Base-by-base conservation (phyloP, 2,888 invertebrate species). In the Callosobruchus maculatus region DNA sequence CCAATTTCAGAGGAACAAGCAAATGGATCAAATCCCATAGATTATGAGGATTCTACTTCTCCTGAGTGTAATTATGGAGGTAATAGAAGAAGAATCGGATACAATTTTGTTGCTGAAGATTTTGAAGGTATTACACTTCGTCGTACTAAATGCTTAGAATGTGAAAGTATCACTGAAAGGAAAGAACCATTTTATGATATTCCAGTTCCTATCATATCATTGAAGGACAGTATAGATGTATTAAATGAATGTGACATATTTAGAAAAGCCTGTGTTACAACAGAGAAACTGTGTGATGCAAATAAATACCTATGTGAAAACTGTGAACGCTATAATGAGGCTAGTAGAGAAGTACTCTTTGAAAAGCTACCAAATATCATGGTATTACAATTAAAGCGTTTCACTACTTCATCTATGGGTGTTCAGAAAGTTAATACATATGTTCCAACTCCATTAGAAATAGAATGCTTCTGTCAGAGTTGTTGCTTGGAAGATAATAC, bases 271-370 rank as follows among this genome's bases (percentile, higher is more conserved):
- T 94, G 95, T 82, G 94, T 95, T 77, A 95, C 94, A 73, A 94
- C 92, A 79, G 97, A 97, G 87, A 93, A 93, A 85, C 89, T 97
- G 76, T 91, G 93, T 72, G 96, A 94, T 81, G 93, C 94, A 83
- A 96, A 97, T 86, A 97, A 97, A 88, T 97, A 97, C 87, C 94
- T 94, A 90, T 97, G 97, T 88, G 95, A 94, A 80, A 91, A 92
- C 77, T 97, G 97, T 86, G 90, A 93, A 76, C 92, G 95, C 76
- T 94, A 95, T 86, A 96, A 96, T 85, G 97, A 97, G 88, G 97
- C 97, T 67, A 92, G 94, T 79, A 92, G 97, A 76, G 95, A 93
- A 78, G 94, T 96, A 66, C 92, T 95, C 75, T 97, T 95, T 87
- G 94, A 96, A 81, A 92, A 93, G 20, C 89, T 97, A 83, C 97